These are phyloP conservation scores for Melinopterus prodromus DNA, from an alignment of 2,888 invertebrate species.

Conservation along the genomic window DNA sequence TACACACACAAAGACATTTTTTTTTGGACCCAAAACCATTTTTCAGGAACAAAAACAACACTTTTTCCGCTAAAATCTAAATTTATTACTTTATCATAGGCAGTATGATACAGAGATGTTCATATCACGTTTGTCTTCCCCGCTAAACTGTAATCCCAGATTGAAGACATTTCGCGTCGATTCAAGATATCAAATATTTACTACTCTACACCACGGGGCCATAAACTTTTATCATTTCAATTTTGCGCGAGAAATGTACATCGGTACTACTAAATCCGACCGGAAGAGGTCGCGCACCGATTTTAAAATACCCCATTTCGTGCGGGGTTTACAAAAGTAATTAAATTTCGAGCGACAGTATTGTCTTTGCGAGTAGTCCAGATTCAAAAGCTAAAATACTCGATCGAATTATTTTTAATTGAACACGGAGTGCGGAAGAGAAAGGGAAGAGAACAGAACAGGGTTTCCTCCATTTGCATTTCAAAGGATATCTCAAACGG, in stretches of 20 bases:
- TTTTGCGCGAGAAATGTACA: background rate
- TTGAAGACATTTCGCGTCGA: background rate
- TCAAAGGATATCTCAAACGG: background rate
- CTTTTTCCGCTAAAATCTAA: background rate
- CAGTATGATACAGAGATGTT: background rate
- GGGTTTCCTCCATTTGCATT: background rate
- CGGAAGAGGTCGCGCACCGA: background rate
- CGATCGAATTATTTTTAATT: conserved; percentile 4
- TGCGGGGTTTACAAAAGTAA: conserved; percentile 4
- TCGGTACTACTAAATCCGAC: background rate
- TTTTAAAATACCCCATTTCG: background rate
- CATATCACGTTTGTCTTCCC: background rate
- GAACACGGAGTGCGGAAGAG: background rate
- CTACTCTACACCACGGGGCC: background rate
- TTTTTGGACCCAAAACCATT: no score
- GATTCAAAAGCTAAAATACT: conserved; percentile 4
- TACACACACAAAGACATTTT: no score
- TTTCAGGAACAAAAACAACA: no score
- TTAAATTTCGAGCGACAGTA: background rate
- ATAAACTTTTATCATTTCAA: conserved; percentile 4
- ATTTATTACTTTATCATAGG: no score
- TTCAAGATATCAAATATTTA: conserved; percentile 4
- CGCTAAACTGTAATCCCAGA: background rate
- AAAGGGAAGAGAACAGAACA: background rate
- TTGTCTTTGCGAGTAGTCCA: background rate